Percentiles rank a stretch among this genome's conserved stretches.
phyloP scores from a whole-genome alignment of 2,797 vertebrate genomes.

The Florisuga fusca region DNA sequence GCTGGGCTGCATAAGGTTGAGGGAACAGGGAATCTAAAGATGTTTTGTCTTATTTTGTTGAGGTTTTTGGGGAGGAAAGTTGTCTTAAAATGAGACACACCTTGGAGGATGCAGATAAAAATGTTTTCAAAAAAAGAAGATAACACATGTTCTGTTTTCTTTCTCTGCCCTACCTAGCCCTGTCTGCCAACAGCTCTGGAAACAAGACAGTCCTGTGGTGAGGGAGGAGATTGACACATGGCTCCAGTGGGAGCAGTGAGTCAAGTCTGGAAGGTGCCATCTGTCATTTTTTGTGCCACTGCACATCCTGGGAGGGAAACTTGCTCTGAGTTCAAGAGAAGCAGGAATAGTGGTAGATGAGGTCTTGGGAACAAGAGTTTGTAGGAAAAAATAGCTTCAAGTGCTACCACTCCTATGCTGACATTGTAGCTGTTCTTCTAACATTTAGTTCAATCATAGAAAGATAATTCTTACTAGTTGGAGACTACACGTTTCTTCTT shows the following conservation, averaged over 20 bases:
- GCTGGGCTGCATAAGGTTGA: neutral
- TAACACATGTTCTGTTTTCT: neutral
- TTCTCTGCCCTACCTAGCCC: neutral
- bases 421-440: neutral
- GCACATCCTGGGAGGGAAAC: neutral
- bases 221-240: neutral
- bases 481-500: neutral
- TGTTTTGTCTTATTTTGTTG: too few species aligned
- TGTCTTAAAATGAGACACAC: neutral
- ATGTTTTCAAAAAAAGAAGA: neutral
- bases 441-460: neutral
- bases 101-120: neutral
- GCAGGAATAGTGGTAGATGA: neutral
- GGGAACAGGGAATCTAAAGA: neutral
- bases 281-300: neutral
- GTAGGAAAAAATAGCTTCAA: neutral
- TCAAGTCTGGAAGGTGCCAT: neutral
- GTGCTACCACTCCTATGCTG: neutral
- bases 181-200: neutral
- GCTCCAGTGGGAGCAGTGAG: accelerated
- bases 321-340: neutral
- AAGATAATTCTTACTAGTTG: neutral
- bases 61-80: accelerated
- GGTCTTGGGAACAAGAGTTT: neutral
- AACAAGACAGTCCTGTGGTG: too few species aligned